A percentile compares a stretch with the other conserved stretches of the same genome.
phyloP scores from a whole-genome alignment of 2,113 vertebrate genomes.

The Erpornis zantholeuca region DNA sequence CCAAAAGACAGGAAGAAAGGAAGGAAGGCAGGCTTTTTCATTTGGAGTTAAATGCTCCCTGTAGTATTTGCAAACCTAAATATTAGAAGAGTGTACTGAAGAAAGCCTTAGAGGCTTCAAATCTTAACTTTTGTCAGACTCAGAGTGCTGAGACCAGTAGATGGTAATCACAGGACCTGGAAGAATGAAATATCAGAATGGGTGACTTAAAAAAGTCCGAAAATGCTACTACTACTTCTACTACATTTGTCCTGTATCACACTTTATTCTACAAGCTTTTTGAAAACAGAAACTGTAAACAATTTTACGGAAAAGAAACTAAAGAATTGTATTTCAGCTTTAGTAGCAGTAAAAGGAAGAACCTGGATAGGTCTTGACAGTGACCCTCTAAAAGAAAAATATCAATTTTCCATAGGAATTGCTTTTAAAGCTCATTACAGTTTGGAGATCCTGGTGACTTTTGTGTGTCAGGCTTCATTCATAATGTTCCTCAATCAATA shows the following conservation, averaged over 20 bases:
- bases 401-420: neutral
- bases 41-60: constrained; percentile 27
- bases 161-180: neutral
- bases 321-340: neutral
- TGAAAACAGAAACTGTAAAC: neutral
- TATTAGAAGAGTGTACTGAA: neutral
- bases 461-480: neutral
- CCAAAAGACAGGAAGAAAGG: constrained; percentile 50
- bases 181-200: neutral
- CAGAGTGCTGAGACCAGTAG: neutral
- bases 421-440: neutral
- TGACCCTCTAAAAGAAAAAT: neutral
- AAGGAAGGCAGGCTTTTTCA: neutral
- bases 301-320: neutral
- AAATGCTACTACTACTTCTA: neutral
- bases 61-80: constrained; percentile 9
- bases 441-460: neutral
- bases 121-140: neutral
- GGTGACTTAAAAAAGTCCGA: neutral
- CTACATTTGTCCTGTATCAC: neutral
- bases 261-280: neutral
- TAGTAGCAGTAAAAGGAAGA: neutral
- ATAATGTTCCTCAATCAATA: neutral
- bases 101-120: neutral
- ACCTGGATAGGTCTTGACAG: neutral